Percentiles rank a stretch among this genome's conserved stretches.
Conservation (phyloP, 2,888 invertebrate genomes). For the Ormyrus thymus region DNA sequence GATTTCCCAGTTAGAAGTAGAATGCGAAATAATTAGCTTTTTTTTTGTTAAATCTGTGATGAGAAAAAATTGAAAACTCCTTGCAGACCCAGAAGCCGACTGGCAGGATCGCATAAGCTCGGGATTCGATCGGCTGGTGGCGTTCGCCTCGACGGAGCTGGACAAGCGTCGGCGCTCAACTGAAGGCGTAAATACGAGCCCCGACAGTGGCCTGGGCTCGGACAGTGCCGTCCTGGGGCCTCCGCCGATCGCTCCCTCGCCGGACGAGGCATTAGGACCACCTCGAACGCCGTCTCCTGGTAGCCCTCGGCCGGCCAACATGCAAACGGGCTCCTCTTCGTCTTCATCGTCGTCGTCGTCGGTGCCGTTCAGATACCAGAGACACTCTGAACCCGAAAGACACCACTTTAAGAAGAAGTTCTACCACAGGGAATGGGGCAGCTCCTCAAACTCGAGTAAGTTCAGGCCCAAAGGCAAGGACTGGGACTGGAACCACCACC, state of each 20-base stretch:
- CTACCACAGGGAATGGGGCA: constrained; percentile 81
- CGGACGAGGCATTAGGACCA: constrained; percentile 75
- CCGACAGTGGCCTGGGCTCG: constrained; percentile 89
- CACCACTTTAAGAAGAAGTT: constrained; percentile 91
- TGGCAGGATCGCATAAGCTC: constrained; percentile 96
- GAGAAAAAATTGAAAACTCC: not conserved
- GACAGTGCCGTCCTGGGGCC: constrained; percentile 71
- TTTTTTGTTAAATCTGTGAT: too few relatives aligned
- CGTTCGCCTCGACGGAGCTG: constrained; percentile 93
- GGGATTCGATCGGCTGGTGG: constrained; percentile 94
- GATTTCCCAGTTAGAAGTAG: constrained; percentile 3
- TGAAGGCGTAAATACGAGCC: constrained; percentile 89
- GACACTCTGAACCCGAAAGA: constrained; percentile 75
- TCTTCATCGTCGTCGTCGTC: constrained; percentile 48
- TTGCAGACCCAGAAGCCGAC: constrained; percentile 86
- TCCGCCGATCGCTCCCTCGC: constrained; percentile 71
- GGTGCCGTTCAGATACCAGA: constrained; percentile 67
- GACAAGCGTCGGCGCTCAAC: constrained; percentile 90
- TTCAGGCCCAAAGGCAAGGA: constrained; percentile 85
- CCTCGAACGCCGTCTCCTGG: constrained; percentile 79
- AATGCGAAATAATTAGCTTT: too few relatives aligned
- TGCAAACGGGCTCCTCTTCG: constrained; percentile 23
- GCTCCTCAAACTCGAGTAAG: constrained; percentile 75
- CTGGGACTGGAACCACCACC: constrained; percentile 79
- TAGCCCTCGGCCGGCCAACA: constrained; percentile 75